Base-by-base conservation (phyloP, 1,140 invertebrate genomes). In the Lasioglossum baleicum region DNA sequence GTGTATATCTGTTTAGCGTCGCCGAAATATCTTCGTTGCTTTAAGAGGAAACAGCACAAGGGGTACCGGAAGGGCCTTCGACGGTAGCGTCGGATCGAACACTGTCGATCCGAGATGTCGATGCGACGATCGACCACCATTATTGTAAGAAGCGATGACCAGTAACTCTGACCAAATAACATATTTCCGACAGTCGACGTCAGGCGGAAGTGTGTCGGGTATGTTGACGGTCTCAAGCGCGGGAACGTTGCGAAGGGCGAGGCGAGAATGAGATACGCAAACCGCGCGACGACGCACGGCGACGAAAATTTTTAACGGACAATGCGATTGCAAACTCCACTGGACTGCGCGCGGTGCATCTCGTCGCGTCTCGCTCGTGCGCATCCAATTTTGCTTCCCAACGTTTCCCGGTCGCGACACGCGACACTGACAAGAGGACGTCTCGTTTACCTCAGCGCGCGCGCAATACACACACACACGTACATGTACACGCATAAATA, bases 401-500 rank as follows among this genome's bases (percentile, higher is more conserved):
- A 61, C 68, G 75, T 67, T 85, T 85, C 70, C 7, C 73, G 78
- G 75, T 76, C 82, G 75, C 65, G 60, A 60, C 77, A 84, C 73
- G 83, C 66, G 82, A 80, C 83, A 82, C 35, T n/a, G 70, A 70
- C 15, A 44, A 51, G 60, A 53, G 40, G 48, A 76, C 71, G 81
- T 86, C 78, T 81, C 71, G 71, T 84, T 78, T 87, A 87, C 84
- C 85, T 87, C 84, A 86, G 75, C 76, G 73, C 84, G 76, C 78
- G 75, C 70, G 8, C 31, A 35, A 58, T 20, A 58, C 17, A 15
- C 51, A 53, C 51, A 20, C 1, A 53, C 44, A 48, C 44, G 44
- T 11, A 44, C 51, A 17, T 75, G 56, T 65, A 83, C 75, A 78
- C 74, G 81, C 42, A 56, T 93, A 92, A 92, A 93, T 56, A 20